phyloP scores from a whole-genome alignment of 2,113 vertebrate genomes.

The Petaurus breviceps region DNA sequence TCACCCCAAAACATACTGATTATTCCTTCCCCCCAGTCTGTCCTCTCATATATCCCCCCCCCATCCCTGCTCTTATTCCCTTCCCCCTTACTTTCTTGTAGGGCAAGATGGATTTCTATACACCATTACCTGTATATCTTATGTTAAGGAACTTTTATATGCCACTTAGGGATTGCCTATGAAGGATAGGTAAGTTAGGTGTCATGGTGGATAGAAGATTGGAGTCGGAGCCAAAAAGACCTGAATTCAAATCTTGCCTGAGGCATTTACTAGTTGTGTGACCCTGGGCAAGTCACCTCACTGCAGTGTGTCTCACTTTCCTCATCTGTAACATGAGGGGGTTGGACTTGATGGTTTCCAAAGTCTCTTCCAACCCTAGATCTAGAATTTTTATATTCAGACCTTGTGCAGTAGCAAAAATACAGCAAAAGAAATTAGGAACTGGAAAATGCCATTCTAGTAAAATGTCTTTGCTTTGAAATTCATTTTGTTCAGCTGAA shows the following conservation, averaged over 20 bases:
- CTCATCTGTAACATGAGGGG: background rate
- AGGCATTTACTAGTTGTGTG: background rate
- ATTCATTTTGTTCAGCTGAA: slow-evolving; percentile 5
- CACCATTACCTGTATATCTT: too few species aligned
- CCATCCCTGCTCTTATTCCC: too few species aligned
- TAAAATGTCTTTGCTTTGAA: background rate
- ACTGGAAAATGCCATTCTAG: background rate
- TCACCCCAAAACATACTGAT: too few species aligned
- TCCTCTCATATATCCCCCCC: too few species aligned
- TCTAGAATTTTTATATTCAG: background rate
- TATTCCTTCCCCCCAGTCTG: too few species aligned
- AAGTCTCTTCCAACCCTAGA: background rate
- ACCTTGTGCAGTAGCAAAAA: background rate
- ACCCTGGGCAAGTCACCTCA: background rate
- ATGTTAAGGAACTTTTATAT: background rate
- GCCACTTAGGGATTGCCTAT: background rate
- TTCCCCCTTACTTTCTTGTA: too few species aligned
- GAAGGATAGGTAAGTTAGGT: background rate
- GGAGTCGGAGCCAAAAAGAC: background rate
- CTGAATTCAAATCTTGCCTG: background rate
- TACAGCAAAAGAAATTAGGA: background rate
- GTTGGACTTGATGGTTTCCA: background rate
- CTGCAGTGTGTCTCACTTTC: background rate
- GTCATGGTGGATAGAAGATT: background rate
- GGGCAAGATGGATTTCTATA: too few species aligned